phyloP scores from a whole-genome alignment of 2,113 vertebrate genomes.

The Mobula birostris region DNA sequence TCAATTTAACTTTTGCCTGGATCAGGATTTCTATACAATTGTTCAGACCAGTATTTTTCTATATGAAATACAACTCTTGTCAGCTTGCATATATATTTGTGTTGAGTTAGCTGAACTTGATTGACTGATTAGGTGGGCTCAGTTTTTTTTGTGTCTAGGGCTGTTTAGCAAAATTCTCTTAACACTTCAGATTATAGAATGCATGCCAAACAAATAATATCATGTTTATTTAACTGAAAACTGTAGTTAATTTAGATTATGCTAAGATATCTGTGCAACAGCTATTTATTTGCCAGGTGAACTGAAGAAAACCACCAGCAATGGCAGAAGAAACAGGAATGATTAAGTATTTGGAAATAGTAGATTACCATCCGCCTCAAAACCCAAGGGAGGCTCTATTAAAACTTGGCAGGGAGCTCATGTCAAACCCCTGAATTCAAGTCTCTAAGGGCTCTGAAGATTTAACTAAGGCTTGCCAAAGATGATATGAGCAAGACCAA shows the following conservation, averaged over 20 bases:
- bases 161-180: background rate
- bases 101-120: background rate
- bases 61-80: background rate
- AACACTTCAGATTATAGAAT: background rate
- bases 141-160: background rate
- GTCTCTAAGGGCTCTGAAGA: background rate
- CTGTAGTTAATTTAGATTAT: background rate
- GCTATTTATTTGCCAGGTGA: background rate
- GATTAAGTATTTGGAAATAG: background rate
- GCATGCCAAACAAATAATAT: background rate
- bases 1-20: background rate
- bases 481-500: background rate
- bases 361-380: background rate
- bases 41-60: background rate
- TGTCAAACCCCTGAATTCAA: background rate
- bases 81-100: background rate
- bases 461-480: background rate
- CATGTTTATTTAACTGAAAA: background rate
- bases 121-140: background rate
- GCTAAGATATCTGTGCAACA: background rate
- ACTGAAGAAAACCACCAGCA: background rate
- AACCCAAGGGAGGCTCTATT: background rate
- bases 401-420: background rate
- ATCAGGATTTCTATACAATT: background rate
- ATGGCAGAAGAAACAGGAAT: background rate